phyloP scores from a whole-genome alignment of 2,797 vertebrate species.

The Tolypeutes matacus region DNA sequence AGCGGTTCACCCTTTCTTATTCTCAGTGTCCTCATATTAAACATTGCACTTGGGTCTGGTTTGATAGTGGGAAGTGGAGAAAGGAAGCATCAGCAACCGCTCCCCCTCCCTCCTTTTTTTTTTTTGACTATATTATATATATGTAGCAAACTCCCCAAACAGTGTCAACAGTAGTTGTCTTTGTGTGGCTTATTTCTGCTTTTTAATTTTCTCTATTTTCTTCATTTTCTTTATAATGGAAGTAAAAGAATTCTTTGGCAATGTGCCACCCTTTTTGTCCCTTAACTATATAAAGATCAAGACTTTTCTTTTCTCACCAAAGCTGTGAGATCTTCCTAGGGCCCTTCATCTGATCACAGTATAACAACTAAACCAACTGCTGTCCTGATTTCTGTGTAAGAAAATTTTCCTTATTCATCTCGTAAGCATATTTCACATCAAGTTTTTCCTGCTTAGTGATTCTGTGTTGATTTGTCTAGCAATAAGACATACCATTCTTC shows the following conservation, averaged over 20 bases:
- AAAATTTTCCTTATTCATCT: conserved; percentile 6
- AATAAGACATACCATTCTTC: neutral
- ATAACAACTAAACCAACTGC: neutral
- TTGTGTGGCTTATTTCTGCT: conserved; percentile 10
- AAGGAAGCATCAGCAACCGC: conserved; percentile 84
- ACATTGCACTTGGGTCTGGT: conserved; percentile 88
- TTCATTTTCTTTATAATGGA: neutral
- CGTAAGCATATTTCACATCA: neutral
- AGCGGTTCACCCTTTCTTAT: too few species aligned
- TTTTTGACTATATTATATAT: too few species aligned
- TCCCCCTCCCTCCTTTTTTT: too few species aligned
- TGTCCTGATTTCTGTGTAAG: neutral
- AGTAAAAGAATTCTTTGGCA: neutral
- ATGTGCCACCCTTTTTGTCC: neutral
- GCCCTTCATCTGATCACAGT: neutral
- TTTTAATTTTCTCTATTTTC: conserved; percentile 35
- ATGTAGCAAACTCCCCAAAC: neutral
- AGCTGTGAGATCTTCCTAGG: neutral
- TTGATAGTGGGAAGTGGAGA: conserved; percentile 86
- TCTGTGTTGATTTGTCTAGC: conserved; percentile 29
- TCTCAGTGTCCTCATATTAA: conserved; percentile 85
- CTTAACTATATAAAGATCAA: neutral
- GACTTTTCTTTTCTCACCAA: neutral
- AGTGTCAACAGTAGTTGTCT: neutral
- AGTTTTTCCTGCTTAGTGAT: conserved; percentile 8